Conservation (phyloP, 2,888 invertebrate genomes). For the Drosophila putrida region DNA sequence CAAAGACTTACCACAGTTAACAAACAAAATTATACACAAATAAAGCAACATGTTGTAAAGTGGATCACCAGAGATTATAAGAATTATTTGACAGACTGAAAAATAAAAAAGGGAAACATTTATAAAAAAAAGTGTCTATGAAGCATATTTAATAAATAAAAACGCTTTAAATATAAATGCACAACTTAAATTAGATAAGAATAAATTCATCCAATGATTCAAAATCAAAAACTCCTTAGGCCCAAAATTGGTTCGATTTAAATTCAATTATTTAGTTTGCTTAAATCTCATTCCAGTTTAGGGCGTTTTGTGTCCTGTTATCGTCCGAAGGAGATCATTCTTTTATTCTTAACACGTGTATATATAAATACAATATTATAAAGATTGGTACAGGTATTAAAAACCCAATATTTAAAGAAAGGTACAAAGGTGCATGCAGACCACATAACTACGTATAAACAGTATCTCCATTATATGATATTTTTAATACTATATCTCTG, state of each 20-base stretch:
- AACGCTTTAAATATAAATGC: not conserved
- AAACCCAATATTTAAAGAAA: not conserved
- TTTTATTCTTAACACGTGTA: not conserved
- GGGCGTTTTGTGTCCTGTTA: not conserved
- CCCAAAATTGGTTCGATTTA: not conserved
- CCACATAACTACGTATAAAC: not conserved
- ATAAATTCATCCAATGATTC: not conserved
- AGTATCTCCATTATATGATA: not conserved
- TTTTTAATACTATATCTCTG: not conserved
- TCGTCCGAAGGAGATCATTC: not conserved
- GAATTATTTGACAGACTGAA: slow-evolving; percentile 10
- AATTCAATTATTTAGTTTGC: not conserved
- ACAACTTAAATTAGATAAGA: not conserved
- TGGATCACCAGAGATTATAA: slow-evolving; percentile 1
- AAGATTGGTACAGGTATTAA: too few relatives aligned
- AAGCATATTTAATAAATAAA: not conserved
- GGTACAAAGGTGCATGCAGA: not conserved
- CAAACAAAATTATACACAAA: slow-evolving; percentile 26
- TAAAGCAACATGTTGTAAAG: slow-evolving; percentile 30
- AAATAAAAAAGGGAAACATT: not conserved
- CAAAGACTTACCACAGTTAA: slow-evolving; percentile 31
- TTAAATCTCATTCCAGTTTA: not conserved
- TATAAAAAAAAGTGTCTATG: not conserved
- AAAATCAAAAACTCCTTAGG: not conserved
- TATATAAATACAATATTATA: too few relatives aligned